Evolutionary conservation across 2,888 invertebrate genomes (phyloP), one percentile per base, ranked within the genome.

Genomic region (Scelioninae gen. 1): DNA sequence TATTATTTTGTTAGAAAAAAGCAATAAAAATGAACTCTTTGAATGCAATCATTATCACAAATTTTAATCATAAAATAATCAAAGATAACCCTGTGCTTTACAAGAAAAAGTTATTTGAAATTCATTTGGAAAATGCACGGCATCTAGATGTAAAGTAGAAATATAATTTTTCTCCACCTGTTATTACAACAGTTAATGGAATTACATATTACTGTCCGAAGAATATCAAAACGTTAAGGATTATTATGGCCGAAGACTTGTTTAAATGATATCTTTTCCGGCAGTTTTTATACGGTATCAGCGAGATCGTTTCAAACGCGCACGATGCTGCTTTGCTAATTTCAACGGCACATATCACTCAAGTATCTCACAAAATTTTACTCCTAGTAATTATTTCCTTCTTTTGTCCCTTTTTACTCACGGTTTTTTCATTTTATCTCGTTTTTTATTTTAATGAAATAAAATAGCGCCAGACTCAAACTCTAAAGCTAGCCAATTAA

Each of bases 201-300:
- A 68, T 55, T 34, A n/a, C 43, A 68, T 55, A 68, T 45, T 43
- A 68, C 55, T n/a, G 11, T 45, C 31, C 53, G 43, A 55, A 68
- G 55, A 55, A 68, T 34, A 55, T 55, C 43, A 55, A 68, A 68
- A 32, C 68, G 53, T 10, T n/a, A 13, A 15, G 55, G 43, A 55
- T 49, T 63, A 68, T 55, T 40, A 53, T 53, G 23, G 31, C 15
- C 55, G 29, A 15, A n/a, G 8, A 51, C 51, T 51, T 8, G 34
- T 53, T 16, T 15, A 68, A 55, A 68, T 55, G 43, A 68, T 43
- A 43, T 68, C 68, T 55, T 55, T 68, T 68, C 68, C 68, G 68
- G 55, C 55, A 53, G 23, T 55, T 68, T 68, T 55, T 68, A 43
- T 55, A 11, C 55, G 29, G 31, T 32, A 29, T 31, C 68, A 68